phyloP scores from a whole-genome alignment of 2,888 invertebrate species.

The Aphidoletes aphidimyza region DNA sequence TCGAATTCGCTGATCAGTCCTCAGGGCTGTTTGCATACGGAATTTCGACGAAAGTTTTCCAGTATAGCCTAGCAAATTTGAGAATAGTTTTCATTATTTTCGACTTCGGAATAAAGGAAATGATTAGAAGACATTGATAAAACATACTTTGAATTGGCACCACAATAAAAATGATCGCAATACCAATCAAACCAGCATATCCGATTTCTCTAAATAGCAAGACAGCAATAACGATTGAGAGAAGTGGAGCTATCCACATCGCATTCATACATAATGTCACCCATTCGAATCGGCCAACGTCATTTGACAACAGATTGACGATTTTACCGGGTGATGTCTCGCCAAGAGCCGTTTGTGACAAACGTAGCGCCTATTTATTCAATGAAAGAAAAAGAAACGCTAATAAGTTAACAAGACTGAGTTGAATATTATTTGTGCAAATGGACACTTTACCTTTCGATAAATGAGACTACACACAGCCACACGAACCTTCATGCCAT shows the following conservation, averaged over 20 bases:
- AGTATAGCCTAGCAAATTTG: slow-evolving; percentile 77
- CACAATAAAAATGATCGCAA: slow-evolving; percentile 75
- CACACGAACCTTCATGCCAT: slow-evolving; percentile 84
- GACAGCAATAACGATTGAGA: slow-evolving; percentile 73
- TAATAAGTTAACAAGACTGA: neutral
- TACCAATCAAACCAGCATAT: slow-evolving; percentile 75
- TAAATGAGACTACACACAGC: slow-evolving; percentile 86
- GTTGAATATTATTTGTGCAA: no score
- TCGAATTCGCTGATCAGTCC: slow-evolving; percentile 89
- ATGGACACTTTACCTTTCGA: slow-evolving; percentile 73
- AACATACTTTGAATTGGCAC: slow-evolving; percentile 79
- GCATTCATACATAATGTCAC: slow-evolving; percentile 80
- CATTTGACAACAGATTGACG: slow-evolving; percentile 89
- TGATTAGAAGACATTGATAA: neutral
- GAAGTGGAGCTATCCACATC: slow-evolving; percentile 82
- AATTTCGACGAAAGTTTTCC: slow-evolving; percentile 81
- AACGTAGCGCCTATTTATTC: slow-evolving; percentile 72
- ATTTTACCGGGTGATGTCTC: slow-evolving; percentile 77
- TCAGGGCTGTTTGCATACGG: slow-evolving; percentile 82
- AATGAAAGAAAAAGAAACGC: no score
- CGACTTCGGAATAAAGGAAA: neutral
- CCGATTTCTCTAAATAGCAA: slow-evolving; percentile 78
- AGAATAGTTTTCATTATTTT: neutral
- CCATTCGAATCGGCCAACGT: slow-evolving; percentile 85
- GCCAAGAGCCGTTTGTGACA: slow-evolving; percentile 79